A percentile compares a stretch with the other conserved stretches of the same genome.
These are phyloP conservation scores for Tigriopus japonicus DNA, from an alignment of 1,140 invertebrate genomes.

Conservation along the genomic window DNA sequence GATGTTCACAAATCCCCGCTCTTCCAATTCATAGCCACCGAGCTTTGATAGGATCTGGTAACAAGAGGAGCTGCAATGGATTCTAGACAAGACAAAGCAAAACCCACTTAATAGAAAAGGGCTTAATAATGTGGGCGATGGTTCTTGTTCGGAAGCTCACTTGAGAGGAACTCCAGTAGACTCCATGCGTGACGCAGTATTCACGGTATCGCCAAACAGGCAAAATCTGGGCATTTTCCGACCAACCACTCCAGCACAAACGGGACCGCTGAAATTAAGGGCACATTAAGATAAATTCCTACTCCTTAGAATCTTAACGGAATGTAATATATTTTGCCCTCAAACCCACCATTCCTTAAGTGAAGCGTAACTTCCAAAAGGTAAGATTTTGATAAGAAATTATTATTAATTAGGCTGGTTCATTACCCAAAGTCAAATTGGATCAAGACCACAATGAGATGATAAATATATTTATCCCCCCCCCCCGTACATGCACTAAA, in stretches of 20 bases:
- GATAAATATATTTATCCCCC: too few species aligned
- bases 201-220: conserved; percentile 75
- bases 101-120: background rate
- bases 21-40: conserved; percentile 59
- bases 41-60: conserved; percentile 50
- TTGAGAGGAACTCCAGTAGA: conserved; percentile 36
- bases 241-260: conserved; percentile 59
- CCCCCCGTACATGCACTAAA: too few species aligned
- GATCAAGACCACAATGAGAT: too few species aligned
- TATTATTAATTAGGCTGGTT: too few species aligned
- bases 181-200: conserved; percentile 83
- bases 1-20: conserved; percentile 57
- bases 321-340: too few species aligned
- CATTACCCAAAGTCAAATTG: too few species aligned
- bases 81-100: conserved; percentile 23
- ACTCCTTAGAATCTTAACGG: too few species aligned
- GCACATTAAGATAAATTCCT: too few species aligned
- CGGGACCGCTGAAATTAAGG: conserved; percentile 37
- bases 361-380: too few species aligned
- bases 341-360: too few species aligned
- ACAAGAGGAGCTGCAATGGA: conserved; percentile 60
- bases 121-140: too few species aligned
- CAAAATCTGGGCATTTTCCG: conserved; percentile 78
- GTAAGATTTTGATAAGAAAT: too few species aligned
- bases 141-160: conserved; percentile 6